Evolutionary conservation across 2,888 invertebrate genomes (phyloP), one percentile per base, ranked within the genome.

Genomic region (Dinocampus coccinellae): DNA sequence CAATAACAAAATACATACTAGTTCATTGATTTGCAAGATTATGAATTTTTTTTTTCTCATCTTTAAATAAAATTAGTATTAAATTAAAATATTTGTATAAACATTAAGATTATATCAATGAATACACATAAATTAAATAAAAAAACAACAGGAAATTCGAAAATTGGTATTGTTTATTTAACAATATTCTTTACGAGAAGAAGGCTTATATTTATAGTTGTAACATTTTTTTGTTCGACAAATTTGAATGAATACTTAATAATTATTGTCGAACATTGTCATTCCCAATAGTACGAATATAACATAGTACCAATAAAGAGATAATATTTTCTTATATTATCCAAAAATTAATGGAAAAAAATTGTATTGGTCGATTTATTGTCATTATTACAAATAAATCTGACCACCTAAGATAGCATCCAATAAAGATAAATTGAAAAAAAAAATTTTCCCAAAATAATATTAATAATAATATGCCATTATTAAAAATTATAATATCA

Each of bases 91-190:
- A 71, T 69, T 67, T 29, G 3, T 29, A 4, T 29, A 29, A 4
- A 29, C 3, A 29, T 29, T 29, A 29, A n/a, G n/a, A 29, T 29
- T 29, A 42, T 42, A 13, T 42, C 2, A 42, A 42, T 42, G 11
- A n/a, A n/a, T 42, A 11, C 3, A 2, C 3, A 11, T 13, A 6
- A 3, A 26, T 4, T 24, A n/a, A 26, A 62, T 63, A 34, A 52
- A n/a, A n/a, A 61, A 13, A 36, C 39, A 13, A 47, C n/a, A 11
- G 13, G 11, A 36, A 58, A 69, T 76, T n/a, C 74, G 66, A 76
- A 76, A 76, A 76, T 69, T 69, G 72, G 69, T 73, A 67, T 69
- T 47, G 3, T 76, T 76, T 83, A 83, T 83, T 83, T 72, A 80
- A 75, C 75, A 78, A 79, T 80, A 79, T 73, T 74, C 57, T 70